phyloP scores from a whole-genome alignment of 2,113 vertebrate genomes.

The Ophthalmolycus amberensis region DNA sequence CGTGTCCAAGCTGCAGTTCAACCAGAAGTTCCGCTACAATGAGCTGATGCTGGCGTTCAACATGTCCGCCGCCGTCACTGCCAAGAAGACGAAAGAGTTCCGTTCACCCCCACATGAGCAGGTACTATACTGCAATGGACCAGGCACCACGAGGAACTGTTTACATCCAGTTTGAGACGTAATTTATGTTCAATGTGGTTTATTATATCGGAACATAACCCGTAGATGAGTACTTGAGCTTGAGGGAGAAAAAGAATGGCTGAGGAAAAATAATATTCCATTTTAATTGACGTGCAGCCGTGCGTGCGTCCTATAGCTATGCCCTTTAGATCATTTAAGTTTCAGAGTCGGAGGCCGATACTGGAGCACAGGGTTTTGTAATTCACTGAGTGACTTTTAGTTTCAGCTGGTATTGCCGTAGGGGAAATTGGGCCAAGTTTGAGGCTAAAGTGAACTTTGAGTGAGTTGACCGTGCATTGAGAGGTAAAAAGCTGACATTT shows the following conservation, averaged over 20 bases:
- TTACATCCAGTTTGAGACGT: slow-evolving; percentile 17
- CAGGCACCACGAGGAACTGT: not conserved
- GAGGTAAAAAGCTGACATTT: slow-evolving; percentile 29
- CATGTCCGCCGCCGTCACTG: slow-evolving; percentile 97
- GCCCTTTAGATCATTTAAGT: too few relatives aligned
- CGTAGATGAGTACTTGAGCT: not conserved
- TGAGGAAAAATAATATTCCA: too few relatives aligned
- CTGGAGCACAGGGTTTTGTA: not conserved
- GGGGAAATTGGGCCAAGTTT: slow-evolving; percentile 24
- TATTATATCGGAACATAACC: not conserved
- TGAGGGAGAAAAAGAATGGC: not conserved
- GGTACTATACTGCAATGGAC: slow-evolving; percentile 74
- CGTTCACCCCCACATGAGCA: slow-evolving; percentile 97
- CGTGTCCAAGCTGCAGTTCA: slow-evolving; percentile 94
- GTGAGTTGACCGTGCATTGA: slow-evolving; percentile 21
- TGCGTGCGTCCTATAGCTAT: too few relatives aligned
- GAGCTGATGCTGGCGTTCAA: slow-evolving; percentile 97
- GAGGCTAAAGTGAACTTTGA: slow-evolving; percentile 41
- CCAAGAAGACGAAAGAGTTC: slow-evolving; percentile 97
- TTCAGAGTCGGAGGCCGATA: not conserved
- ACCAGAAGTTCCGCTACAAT: slow-evolving; percentile 97
- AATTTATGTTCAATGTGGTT: slow-evolving; percentile 30
- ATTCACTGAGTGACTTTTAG: slow-evolving; percentile 16
- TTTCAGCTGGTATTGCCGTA: slow-evolving; percentile 16
- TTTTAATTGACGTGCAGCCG: too few relatives aligned